Evolutionary conservation across 2,113 vertebrate species (phyloP).

Genomic region (Ictidomys tridecemlineatus): DNA sequence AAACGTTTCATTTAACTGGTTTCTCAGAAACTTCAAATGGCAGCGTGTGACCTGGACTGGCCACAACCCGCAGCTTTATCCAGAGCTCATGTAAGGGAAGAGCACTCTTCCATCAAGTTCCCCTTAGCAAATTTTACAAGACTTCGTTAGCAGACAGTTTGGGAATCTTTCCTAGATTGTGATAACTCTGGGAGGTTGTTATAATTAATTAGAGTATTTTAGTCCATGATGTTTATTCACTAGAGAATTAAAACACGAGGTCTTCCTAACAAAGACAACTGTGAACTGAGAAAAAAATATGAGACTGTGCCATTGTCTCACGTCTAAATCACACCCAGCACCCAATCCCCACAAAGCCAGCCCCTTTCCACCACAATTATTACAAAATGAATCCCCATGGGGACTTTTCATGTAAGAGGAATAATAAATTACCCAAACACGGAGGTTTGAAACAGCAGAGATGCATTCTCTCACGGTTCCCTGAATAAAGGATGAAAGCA

Average conservation of each 20-base stretch:
- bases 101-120: neutral
- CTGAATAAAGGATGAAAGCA: neutral
- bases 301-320: neutral
- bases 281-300: neutral
- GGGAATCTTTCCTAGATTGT: neutral
- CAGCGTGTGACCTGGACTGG: too few relatives aligned
- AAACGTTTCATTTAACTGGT: neutral
- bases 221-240: neutral
- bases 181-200: neutral
- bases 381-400: neutral
- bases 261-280: neutral
- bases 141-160: neutral
- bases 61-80: neutral
- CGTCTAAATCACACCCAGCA: neutral
- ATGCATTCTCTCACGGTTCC: too few relatives aligned
- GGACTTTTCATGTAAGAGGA: neutral
- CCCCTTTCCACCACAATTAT: neutral
- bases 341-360: neutral
- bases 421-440: neutral
- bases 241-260: constrained; percentile 45
- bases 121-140: neutral
- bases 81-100: neutral
- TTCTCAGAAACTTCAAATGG: neutral
- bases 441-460: too few relatives aligned
- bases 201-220: constrained; percentile 1